These are phyloP conservation scores for Pogonophryne albipinna DNA, from an alignment of 2,797 vertebrate genomes.

Conservation along the genomic window DNA sequence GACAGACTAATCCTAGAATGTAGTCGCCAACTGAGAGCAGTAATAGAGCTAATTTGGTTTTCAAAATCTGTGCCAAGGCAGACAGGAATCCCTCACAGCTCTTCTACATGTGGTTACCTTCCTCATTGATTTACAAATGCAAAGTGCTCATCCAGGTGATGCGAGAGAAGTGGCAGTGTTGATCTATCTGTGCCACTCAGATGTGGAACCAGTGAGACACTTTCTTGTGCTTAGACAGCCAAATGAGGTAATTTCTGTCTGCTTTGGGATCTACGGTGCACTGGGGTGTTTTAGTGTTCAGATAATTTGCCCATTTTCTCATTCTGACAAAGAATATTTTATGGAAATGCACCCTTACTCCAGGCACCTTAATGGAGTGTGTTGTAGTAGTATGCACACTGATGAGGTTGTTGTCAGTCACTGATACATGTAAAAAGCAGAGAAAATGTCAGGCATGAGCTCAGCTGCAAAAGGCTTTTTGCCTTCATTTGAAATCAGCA, in stretches of 20 bases:
- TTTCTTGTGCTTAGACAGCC: conserved; percentile 84
- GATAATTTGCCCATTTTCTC: conserved; percentile 87
- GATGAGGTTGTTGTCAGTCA: conserved; percentile 83
- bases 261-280: conserved; percentile 75
- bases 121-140: conserved; percentile 98
- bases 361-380: conserved; percentile 84
- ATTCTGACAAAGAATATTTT: conserved; percentile 88
- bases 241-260: conserved; percentile 89
- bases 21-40: conserved; percentile 91
- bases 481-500: conserved; percentile 69
- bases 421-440: conserved; percentile 77
- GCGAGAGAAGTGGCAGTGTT: conserved; percentile 84
- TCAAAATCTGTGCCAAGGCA: conserved; percentile 81
- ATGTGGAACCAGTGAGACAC: conserved; percentile 77
- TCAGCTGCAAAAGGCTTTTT: conserved; percentile 59
- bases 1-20: conserved; percentile 92
- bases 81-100: conserved; percentile 84
- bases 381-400: conserved; percentile 70
- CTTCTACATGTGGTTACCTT: conserved; percentile 79
- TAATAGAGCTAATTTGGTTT: conserved; percentile 88
- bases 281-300: conserved; percentile 82
- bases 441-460: conserved; percentile 75
- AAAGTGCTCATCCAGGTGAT: conserved; percentile 93
- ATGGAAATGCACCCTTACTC: conserved; percentile 86
- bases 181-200: conserved; percentile 86